phyloP scores from a whole-genome alignment of 2,797 vertebrate species.

The Telmatherina bonti region DNA sequence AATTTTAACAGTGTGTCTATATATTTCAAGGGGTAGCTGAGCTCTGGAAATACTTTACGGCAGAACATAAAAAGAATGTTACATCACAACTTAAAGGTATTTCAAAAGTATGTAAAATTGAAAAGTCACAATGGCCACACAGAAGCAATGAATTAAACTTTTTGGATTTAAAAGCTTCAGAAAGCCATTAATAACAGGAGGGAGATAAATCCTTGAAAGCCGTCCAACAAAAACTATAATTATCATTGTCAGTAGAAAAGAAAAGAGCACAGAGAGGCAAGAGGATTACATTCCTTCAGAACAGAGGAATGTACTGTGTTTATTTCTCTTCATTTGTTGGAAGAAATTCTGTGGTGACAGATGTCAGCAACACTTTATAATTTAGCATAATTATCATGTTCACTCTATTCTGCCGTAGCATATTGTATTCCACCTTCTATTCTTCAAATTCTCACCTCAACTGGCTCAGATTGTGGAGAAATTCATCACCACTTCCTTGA shows the following conservation, averaged over 20 bases:
- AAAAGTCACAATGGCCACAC: constrained; percentile 82
- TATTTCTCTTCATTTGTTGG: constrained; percentile 84
- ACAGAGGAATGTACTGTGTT: constrained; percentile 83
- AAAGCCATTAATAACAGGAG: constrained; percentile 86
- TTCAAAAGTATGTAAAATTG: constrained; percentile 81
- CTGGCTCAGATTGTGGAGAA: constrained; percentile 50
- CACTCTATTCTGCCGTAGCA: constrained; percentile 59
- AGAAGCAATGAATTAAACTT: constrained; percentile 84
- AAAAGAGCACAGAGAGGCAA: constrained; percentile 83
- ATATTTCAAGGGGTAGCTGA: constrained; percentile 24
- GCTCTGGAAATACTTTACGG: constrained; percentile 31
- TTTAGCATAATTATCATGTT: constrained; percentile 82
- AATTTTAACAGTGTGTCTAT: constrained; percentile 26
- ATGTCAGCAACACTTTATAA: constrained; percentile 86
- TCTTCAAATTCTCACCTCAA: constrained; percentile 72
- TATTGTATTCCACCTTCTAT: constrained; percentile 69
- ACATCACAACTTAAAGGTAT: constrained; percentile 75
- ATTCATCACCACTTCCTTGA: constrained; percentile 60
- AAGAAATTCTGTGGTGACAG: constrained; percentile 83
- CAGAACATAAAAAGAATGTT: constrained; percentile 60
- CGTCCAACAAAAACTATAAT: constrained; percentile 86
- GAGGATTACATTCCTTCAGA: constrained; percentile 86
- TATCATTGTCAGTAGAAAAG: constrained; percentile 85
- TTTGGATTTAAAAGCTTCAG: constrained; percentile 84
- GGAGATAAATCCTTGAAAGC: constrained; percentile 87